Percentiles rank a stretch among this genome's conserved stretches.
These are phyloP conservation scores for Tachysurus fulvidraco DNA, from an alignment of 2,113 vertebrate genomes.

Conservation along the genomic window DNA sequence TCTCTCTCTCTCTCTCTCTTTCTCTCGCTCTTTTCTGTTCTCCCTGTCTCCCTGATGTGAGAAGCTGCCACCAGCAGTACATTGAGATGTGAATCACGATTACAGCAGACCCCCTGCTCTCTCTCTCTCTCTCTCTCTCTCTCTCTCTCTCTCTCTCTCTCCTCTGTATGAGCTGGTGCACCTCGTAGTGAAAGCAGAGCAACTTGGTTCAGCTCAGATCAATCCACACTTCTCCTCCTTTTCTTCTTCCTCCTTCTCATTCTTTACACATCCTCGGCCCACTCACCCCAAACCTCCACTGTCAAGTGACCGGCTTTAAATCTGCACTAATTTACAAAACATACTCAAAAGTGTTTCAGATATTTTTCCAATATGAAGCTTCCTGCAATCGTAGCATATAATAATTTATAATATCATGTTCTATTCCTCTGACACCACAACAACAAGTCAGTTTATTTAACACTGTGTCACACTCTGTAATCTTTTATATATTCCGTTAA, in stretches of 20 bases:
- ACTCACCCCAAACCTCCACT: slow-evolving; percentile 26
- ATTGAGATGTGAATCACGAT: slow-evolving; percentile 75
- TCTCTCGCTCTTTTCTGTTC: slow-evolving; percentile 36
- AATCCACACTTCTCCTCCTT: slow-evolving; percentile 51
- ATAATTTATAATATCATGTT: no score
- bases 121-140: slow-evolving; percentile 7
- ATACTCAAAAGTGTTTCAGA: background rate
- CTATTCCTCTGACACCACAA: no score
- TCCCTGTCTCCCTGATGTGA: slow-evolving; percentile 42
- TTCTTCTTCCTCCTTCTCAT: slow-evolving; percentile 48
- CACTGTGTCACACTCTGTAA: background rate
- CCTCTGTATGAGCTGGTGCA: slow-evolving; percentile 65
- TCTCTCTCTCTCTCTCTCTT: slow-evolving; percentile 30
- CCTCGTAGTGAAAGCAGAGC: slow-evolving; percentile 56
- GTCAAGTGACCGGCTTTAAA: background rate
- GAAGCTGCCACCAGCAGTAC: slow-evolving; percentile 42
- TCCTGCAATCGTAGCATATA: background rate
- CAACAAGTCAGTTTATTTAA: background rate
- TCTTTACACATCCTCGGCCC: slow-evolving; percentile 44
- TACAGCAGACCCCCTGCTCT: slow-evolving; percentile 59
- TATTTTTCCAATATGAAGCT: background rate
- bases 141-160: slow-evolving; percentile 11
- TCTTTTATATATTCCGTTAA: background rate
- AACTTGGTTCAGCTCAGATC: slow-evolving; percentile 45
- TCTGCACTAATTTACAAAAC: background rate